Evolutionary conservation across 2,797 vertebrate genomes (phyloP).

Genomic region (Alcedo quadribrachys): DNA sequence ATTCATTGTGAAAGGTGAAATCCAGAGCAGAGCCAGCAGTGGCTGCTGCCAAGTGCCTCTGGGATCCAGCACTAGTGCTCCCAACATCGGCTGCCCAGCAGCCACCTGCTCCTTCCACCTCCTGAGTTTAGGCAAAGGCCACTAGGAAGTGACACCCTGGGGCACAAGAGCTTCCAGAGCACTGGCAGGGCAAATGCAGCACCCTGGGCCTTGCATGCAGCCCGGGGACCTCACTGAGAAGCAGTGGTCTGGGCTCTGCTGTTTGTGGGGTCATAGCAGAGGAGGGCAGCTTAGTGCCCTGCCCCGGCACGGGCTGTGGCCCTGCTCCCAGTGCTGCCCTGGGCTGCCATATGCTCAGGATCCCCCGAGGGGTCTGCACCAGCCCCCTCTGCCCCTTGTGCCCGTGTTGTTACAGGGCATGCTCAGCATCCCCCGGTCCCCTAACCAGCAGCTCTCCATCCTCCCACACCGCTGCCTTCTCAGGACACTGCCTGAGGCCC

Average conservation of each 20-base stretch:
- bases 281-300: background rate
- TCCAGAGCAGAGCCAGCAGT: background rate
- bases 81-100: background rate
- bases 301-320: background rate
- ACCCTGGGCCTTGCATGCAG: too few species aligned
- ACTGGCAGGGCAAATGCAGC: background rate
- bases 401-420: rapidly evolving
- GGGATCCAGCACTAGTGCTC: rapidly evolving
- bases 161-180: background rate
- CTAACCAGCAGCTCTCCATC: background rate
- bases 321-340: rapidly evolving
- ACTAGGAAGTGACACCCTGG: rapidly evolving
- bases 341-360: rapidly evolving
- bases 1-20: background rate
- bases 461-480: background rate
- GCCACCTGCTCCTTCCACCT: background rate
- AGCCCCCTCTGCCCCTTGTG: rapidly evolving
- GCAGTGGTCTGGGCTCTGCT: background rate
- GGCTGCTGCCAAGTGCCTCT: background rate
- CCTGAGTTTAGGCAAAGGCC: background rate
- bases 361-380: rapidly evolving
- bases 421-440: background rate
- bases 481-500: background rate
- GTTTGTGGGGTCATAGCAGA: too few species aligned
- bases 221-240: background rate